These are phyloP conservation scores for Vipera ursinii DNA, from an alignment of 2,797 vertebrate genomes.

Conservation along the genomic window DNA sequence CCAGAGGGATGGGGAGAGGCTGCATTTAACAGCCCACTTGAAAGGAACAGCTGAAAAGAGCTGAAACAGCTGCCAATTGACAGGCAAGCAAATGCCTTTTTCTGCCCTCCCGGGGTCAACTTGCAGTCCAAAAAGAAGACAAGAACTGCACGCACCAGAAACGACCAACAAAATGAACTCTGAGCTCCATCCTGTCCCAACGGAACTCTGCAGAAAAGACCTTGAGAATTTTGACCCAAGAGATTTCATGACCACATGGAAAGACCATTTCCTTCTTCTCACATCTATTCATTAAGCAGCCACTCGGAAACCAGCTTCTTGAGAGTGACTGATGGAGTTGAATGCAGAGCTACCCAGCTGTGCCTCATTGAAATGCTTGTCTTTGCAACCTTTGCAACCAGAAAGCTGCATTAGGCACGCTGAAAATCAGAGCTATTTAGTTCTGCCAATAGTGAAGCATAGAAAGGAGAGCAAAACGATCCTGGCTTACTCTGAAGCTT, in stretches of 20 bases:
- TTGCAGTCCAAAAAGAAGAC: neutral
- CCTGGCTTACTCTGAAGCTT: neutral
- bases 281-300: neutral
- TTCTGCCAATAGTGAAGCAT: neutral
- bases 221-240: neutral
- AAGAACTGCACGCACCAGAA: neutral
- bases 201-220: neutral
- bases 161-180: neutral
- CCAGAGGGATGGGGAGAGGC: constrained; percentile 7
- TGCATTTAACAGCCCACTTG: constrained; percentile 60
- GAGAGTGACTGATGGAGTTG: neutral
- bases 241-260: neutral
- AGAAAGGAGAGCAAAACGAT: neutral
- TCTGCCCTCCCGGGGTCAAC: neutral
- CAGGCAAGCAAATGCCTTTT: neutral
- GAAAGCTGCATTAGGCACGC: too few relatives aligned
- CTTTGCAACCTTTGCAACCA: neutral
- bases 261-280: neutral
- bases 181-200: neutral
- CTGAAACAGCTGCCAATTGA: constrained; percentile 49
- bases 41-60: constrained; percentile 51
- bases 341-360: neutral
- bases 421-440: neutral
- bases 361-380: neutral
- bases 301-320: neutral